Evolutionary conservation across 2,113 vertebrate species (phyloP), one percentile per base, ranked within the genome.

Genomic region (Hemibagrus wyckioides): DNA sequence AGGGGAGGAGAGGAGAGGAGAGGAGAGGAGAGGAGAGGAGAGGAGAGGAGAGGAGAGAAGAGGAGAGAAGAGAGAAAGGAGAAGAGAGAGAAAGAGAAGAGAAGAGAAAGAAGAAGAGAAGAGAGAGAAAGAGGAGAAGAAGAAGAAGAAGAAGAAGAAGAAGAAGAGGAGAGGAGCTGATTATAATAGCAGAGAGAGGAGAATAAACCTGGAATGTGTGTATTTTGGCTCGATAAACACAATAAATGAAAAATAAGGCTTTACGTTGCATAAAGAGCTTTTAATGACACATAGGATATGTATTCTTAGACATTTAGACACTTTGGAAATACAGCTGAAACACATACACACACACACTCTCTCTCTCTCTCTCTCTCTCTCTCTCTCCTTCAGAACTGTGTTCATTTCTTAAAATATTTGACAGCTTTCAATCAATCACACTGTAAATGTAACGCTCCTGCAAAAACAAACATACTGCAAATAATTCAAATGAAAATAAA

Each of bases 261-360:
- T 33, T 23, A 19, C 30, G 1, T 36, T 81, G 28, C 15, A 23
- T 83, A 30, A 61, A 61, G 13, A 77, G 57, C n/a, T 52, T 89
- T 92, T 86, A 91, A 92, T 92, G 84, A 87, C 76, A 93, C 76
- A 93, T 33, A 90, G 89, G 76, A 91, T 92, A 89, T 87, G 21
- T 69, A 89, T 91, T 88, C 6, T 84, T 85, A 25, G 75, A 88
- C 71, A 84, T 89, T 88, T 54, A 10, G 14, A 83, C 65, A 91
- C 87, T 69, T 48, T 87, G 77, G 85, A 76, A 90, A 90, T 83
- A 83, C 67, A 87, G 84, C 54, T 90, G 90, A 54, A 91, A 91
- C 92, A 39, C 39, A 39, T 2, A 17, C 0, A 69, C 30, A 15
- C n/a, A 2, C 30, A 15, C 63, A 19, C 33, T 36, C 30, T 19